A percentile compares a stretch with the other conserved stretches of the same genome.
phyloP scores from a whole-genome alignment of 2,797 vertebrate genomes.

The Acomys russatus region DNA sequence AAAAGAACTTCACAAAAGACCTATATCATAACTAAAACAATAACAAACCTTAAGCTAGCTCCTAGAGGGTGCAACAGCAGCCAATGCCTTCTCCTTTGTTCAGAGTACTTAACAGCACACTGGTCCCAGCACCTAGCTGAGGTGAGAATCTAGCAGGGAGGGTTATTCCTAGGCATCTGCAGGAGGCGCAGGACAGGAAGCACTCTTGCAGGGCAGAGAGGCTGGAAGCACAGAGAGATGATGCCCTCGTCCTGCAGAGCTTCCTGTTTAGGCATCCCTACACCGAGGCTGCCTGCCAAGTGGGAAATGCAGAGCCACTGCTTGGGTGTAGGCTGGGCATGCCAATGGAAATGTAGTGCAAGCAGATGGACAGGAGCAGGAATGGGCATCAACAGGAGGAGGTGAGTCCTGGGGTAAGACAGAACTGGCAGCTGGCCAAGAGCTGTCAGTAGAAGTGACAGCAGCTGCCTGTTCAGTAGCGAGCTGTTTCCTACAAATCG shows the following conservation, averaged over 20 bases:
- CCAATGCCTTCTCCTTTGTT: neutral
- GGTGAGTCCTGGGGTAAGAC: neutral
- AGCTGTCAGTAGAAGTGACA: neutral
- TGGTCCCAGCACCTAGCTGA: neutral
- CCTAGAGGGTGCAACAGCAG: neutral
- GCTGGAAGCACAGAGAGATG: neutral
- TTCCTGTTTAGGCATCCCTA: neutral
- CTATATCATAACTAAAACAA: neutral
- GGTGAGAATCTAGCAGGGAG: neutral
- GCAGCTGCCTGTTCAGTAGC: neutral
- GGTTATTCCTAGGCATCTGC: neutral
- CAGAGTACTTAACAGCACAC: neutral
- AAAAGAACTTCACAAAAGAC: neutral
- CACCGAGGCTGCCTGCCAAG: neutral
- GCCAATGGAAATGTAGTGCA: rapidly evolving
- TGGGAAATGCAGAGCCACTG: neutral
- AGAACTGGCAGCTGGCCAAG: neutral
- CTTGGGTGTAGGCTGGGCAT: rapidly evolving
- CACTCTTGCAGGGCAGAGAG: neutral
- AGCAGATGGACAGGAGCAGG: neutral
- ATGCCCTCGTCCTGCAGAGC: neutral
- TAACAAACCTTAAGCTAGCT: neutral
- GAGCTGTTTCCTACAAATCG: neutral
- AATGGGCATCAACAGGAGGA: neutral
- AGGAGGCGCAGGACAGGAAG: neutral